Conservation (phyloP, 2,888 invertebrate genomes). For the Drosophila setosimentum region DNA sequence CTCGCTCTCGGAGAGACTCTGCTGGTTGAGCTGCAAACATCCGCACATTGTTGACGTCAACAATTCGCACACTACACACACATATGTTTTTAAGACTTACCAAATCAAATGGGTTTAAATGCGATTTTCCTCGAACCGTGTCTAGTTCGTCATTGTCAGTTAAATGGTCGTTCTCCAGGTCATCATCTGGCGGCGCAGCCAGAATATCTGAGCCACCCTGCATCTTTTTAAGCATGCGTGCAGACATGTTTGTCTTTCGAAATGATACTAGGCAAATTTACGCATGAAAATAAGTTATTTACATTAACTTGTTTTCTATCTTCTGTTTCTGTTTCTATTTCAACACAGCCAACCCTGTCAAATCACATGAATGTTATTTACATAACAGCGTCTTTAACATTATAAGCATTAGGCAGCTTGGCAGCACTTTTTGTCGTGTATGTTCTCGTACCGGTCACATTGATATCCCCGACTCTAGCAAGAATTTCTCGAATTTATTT, state of each 20-base stretch:
- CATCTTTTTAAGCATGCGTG: slow-evolving; percentile 88
- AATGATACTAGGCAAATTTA: slow-evolving; percentile 44
- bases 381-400: slow-evolving; percentile 4
- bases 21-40: slow-evolving; percentile 87
- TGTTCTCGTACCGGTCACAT: slow-evolving; percentile 22
- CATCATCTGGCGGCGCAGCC: slow-evolving; percentile 84
- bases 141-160: slow-evolving; percentile 86
- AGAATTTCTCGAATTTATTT: slow-evolving; percentile 5
- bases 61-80: not conserved
- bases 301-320: slow-evolving; percentile 35
- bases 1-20: slow-evolving; percentile 89
- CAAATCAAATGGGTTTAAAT: slow-evolving; percentile 90
- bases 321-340: slow-evolving; percentile 31
- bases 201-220: slow-evolving; percentile 86
- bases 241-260: slow-evolving; percentile 86
- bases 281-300: slow-evolving; percentile 49
- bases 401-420: slow-evolving; percentile 1
- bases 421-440: not conserved
- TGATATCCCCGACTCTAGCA: not conserved
- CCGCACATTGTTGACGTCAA: slow-evolving; percentile 9
- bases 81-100: slow-evolving; percentile 85
- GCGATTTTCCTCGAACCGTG: slow-evolving; percentile 87
- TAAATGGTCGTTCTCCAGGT: slow-evolving; percentile 86
- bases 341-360: slow-evolving; percentile 45
- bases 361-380: slow-evolving; percentile 11